phyloP scores from a whole-genome alignment of 2,888 invertebrate genomes.

The Drosophila anomelani region DNA sequence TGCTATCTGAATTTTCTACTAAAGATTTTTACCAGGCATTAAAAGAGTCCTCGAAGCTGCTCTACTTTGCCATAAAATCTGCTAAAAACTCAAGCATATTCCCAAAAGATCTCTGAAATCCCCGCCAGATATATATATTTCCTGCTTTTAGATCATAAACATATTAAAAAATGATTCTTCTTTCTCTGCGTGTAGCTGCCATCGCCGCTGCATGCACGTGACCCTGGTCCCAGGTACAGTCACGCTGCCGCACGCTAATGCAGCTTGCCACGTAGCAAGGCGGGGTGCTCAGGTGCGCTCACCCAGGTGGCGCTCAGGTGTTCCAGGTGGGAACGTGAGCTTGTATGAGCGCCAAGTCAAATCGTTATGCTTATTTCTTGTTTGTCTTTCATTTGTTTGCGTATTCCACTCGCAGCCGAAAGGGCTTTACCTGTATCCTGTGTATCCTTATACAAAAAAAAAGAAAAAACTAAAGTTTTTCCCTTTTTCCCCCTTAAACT shows the following conservation, averaged over 20 bases:
- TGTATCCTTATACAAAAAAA: background rate
- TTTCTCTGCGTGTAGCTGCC: conserved; percentile 1
- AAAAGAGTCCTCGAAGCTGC: background rate
- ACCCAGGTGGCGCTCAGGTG: conserved; percentile 21
- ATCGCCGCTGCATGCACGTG: conserved; percentile 53
- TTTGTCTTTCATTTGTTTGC: conserved; percentile 50
- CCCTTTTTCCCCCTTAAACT: background rate
- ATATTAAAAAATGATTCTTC: conserved; percentile 7
- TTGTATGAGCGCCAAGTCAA: conserved; percentile 57
- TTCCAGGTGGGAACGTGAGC: background rate
- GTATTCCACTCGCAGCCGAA: conserved; percentile 18
- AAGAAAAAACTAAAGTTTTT: conserved; percentile 3
- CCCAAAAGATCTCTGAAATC: background rate
- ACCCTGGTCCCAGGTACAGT: conserved; percentile 40
- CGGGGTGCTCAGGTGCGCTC: conserved; percentile 1
- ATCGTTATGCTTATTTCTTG: conserved; percentile 64
- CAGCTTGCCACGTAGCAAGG: conserved; percentile 12
- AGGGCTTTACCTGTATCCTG: conserved; percentile 11
- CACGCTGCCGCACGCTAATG: conserved; percentile 34
- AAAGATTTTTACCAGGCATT: background rate
- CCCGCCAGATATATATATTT: too few relatives aligned
- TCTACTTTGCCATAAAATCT: background rate
- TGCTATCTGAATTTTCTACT: conserved; percentile 5
- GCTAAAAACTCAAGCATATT: background rate
- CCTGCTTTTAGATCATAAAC: conserved; percentile 2